Base-by-base conservation (phyloP, 1,140 invertebrate genomes). In the Pseudomyrmex gracilis region DNA sequence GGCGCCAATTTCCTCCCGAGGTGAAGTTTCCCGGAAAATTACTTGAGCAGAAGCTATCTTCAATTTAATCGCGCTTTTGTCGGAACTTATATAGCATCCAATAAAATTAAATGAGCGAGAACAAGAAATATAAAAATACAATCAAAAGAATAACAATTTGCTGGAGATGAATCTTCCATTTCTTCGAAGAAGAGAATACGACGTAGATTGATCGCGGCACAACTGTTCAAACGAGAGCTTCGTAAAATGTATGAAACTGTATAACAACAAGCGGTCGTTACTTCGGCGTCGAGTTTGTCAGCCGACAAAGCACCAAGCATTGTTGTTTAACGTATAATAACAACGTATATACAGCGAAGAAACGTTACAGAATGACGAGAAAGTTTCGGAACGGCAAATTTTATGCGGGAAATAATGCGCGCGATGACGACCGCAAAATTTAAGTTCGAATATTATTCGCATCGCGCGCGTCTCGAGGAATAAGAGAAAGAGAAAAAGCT, bases 291-390 rank as follows among this genome's bases (percentile, higher is more conserved):
- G 43, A 82, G 57, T 83, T 49, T 74, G 47, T 76, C 58, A 51
- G 49, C 15, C 49, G 12, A 34, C 66, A 49, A 58, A 77, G 12
- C 58, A 34, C 15, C 22, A 12, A 47, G 20, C 43, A 49, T 0
- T 34, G n/a, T 57, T 67, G 61, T 77, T 83, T 77, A 83, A 83
- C 60, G 22, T n/a, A 66, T n/a, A n/a, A n/a, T n/a, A n/a, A n/a
- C n/a, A n/a, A n/a, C n/a, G n/a, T n/a, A n/a, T n/a, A 17, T 34
- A 45, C n/a, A 43, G 8, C 60, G 60, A 66, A 76, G 43, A n/a
- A n/a, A 66, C 22, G 13, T 45, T 0, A 5, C 60, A n/a, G n/a
- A n/a, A n/a, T n/a, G 10, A 8, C 70, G 58, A n/a, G 53, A 70
- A 76, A 83, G 82, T 83, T 76, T 66, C 20, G 8, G n/a, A 8